phyloP scores from a whole-genome alignment of 2,888 invertebrate species.

The Lasioglossum malachurum region DNA sequence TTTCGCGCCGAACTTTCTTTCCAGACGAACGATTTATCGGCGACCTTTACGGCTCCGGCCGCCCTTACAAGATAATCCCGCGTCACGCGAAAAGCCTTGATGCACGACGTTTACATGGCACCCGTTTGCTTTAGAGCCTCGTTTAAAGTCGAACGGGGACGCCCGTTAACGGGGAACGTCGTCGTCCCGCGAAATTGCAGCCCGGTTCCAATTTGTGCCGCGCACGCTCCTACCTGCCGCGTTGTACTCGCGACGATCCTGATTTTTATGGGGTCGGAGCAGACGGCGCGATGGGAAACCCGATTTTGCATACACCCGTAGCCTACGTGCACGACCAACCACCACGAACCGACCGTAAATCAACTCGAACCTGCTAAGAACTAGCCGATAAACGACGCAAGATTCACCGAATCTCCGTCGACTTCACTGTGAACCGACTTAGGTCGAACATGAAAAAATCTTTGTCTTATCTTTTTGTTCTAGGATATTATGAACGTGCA shows the following conservation, averaged over 20 bases:
- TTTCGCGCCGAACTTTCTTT: constrained; percentile 59
- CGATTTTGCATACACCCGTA: neutral
- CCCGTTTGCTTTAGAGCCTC: constrained; percentile 36
- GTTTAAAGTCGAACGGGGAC: constrained; percentile 52
- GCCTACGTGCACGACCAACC: neutral
- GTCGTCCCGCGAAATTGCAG: constrained; percentile 18
- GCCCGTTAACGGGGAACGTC: constrained; percentile 34
- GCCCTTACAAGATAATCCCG: constrained; percentile 67
- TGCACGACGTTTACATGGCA: constrained; percentile 49
- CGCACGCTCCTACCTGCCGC: neutral
- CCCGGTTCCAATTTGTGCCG: neutral
- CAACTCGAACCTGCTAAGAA: neutral
- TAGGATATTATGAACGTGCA: too few relatives aligned
- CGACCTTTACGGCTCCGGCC: constrained; percentile 58
- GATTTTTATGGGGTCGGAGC: neutral
- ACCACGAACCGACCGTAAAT: neutral
- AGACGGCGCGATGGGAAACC: neutral
- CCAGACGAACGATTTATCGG: constrained; percentile 63
- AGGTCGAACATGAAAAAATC: too few relatives aligned
- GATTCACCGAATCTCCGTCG: neutral
- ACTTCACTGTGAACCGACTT: neutral
- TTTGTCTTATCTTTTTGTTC: too few relatives aligned
- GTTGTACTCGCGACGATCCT: neutral
- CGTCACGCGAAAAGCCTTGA: constrained; percentile 55
- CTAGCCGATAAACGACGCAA: neutral